phyloP scores from a whole-genome alignment of 2,797 vertebrate species.

The Tokudaia tokunoshimensis region DNA sequence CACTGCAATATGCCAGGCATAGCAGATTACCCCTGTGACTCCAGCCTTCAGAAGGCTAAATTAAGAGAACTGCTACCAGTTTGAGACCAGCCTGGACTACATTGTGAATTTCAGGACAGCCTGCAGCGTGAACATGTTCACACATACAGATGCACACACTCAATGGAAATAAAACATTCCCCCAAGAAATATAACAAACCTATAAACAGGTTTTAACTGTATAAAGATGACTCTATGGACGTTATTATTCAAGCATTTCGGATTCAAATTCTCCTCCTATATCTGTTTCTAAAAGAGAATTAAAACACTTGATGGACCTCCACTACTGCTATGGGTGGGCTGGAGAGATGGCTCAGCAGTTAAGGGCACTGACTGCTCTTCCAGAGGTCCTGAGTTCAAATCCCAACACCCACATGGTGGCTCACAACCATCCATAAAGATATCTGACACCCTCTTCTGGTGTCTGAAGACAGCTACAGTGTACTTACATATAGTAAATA shows the following conservation, averaged over 20 bases:
- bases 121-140: neutral
- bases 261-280: conserved; percentile 14
- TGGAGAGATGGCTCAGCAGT: neutral
- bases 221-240: neutral
- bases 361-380: neutral
- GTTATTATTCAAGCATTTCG: neutral
- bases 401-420: neutral
- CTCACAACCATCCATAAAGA: too few relatives aligned
- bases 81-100: neutral
- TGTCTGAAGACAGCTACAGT: neutral
- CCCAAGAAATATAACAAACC: neutral
- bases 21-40: neutral
- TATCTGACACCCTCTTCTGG: too few relatives aligned
- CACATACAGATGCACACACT: neutral
- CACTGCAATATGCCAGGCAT: neutral
- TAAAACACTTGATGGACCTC: neutral
- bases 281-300: conserved; percentile 31
- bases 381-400: neutral
- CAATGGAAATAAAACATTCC: neutral
- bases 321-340: neutral
- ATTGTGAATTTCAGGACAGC: neutral
- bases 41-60: neutral
- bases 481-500: neutral
- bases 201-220: neutral
- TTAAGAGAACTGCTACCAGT: neutral